Evolutionary conservation across 2,113 vertebrate genomes (phyloP), one percentile per base, ranked within the genome.

Genomic region (Oostethus manadensis): DNA sequence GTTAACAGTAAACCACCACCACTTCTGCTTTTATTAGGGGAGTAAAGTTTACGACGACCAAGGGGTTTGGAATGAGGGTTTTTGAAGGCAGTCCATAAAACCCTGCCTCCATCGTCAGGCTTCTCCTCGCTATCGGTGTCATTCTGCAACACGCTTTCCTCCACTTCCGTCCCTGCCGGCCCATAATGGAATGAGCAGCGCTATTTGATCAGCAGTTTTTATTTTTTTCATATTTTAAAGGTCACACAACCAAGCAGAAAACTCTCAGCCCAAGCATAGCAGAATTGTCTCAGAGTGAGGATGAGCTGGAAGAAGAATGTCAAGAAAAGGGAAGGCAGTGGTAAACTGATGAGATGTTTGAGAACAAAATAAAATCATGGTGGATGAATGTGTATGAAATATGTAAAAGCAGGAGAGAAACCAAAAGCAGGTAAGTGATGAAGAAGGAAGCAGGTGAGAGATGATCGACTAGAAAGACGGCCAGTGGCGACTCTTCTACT

Each of bases 151-250:
- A 48, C 60, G n/a, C 62, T 63, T 15, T 57, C 56, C 43, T 44
- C 61, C 23, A 23, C 46, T 45, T 48, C 53, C 44, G 49, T 62
- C 51, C 51, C 45, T 61, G 47, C 15, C 66, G 60, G 60, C 66
- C 65, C 33, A 46, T 82, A 84, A 80, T 80, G 60, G 72, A 76
- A 73, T 72, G 79, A 83, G 80, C 71, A 56, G 77, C 71, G 73
- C 65, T 76, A 85, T 81, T 84, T 84, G 80, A 85, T 85, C 81
- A 84, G 83, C 81, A 80, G 64, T 51, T 16, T 84, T 42, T 42
- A 40, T 42, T 42, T 42, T 42, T 33, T 42, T 14, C 4, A 42
- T 42, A 42, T 80, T 78, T 80, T 77, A 81, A 84, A 87, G 80
- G 85, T 85, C 81, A 78, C 65, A 44, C 65, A 56, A 76, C 33